Percentiles rank a stretch among this genome's conserved stretches.
These are phyloP conservation scores for Coleophora flavipennella DNA, from an alignment of 2,888 invertebrate genomes.

Conservation along the genomic window DNA sequence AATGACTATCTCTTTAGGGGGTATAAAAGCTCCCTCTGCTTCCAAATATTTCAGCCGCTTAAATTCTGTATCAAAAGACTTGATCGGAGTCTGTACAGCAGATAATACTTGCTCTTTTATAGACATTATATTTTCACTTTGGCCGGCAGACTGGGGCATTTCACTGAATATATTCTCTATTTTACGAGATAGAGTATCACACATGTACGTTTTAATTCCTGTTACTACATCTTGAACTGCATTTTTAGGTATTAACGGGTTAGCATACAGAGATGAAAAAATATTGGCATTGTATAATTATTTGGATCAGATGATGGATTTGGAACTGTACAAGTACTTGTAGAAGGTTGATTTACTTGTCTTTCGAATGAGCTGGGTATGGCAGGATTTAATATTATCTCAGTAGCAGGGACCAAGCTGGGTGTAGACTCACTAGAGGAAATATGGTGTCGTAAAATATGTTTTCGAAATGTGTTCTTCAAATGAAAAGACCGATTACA, in stretches of 20 bases:
- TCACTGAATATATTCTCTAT: neutral
- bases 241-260: constrained; percentile 8
- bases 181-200: neutral
- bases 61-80: neutral
- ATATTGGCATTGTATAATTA: neutral
- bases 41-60: neutral
- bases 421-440: too few relatives aligned
- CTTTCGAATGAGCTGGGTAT: too few relatives aligned
- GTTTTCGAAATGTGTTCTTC: too few relatives aligned
- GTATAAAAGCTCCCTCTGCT: neutral
- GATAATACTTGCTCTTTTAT: neutral
- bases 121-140: too few relatives aligned
- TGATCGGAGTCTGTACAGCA: neutral
- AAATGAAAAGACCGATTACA: too few relatives aligned
- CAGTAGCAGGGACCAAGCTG: too few relatives aligned
- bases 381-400: too few relatives aligned
- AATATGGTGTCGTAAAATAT: too few relatives aligned
- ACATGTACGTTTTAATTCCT: neutral
- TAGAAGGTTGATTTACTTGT: too few relatives aligned
- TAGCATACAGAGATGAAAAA: constrained; percentile 8
- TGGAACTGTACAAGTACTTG: too few relatives aligned
- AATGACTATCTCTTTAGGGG: constrained; percentile 1
- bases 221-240: constrained; percentile 3
- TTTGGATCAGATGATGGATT: neutral
- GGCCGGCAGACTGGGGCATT: too few relatives aligned